phyloP scores from a whole-genome alignment of 1,140 invertebrate species.

The Euwallacea fornicatus region DNA sequence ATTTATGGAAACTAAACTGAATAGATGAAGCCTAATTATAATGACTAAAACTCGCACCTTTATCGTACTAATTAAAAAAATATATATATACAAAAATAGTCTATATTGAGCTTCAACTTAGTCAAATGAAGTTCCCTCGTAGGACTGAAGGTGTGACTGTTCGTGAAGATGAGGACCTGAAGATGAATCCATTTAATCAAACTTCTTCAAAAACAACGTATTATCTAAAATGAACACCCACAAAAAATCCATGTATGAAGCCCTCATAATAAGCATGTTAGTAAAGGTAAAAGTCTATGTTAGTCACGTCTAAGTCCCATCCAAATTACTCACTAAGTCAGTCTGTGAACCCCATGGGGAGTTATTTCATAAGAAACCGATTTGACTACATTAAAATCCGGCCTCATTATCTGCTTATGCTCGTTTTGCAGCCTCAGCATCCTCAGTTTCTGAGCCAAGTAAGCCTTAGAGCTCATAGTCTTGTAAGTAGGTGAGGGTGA shows the following conservation, averaged over 20 bases:
- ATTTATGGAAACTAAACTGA: too few species aligned
- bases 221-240: too few species aligned
- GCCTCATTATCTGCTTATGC: conserved; percentile 13
- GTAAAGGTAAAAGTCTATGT: conserved; percentile 9
- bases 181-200: too few species aligned
- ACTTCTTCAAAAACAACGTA: too few species aligned
- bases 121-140: too few species aligned
- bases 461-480: conserved; percentile 12
- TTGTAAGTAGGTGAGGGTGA: conserved; percentile 10
- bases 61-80: too few species aligned
- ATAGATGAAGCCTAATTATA: too few species aligned
- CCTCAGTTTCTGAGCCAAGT: conserved; percentile 16
- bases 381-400: conserved; percentile 35
- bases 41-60: too few species aligned
- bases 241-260: background rate
- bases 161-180: too few species aligned
- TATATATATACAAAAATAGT: too few species aligned
- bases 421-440: conserved; percentile 21
- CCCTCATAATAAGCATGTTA: background rate
- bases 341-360: conserved; percentile 45
- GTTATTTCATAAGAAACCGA: conserved; percentile 43
- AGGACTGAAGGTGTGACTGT: too few species aligned
- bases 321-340: conserved; percentile 33
- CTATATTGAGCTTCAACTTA: too few species aligned
- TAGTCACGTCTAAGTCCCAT: conserved; percentile 21